Base-by-base conservation (phyloP, 1,140 invertebrate genomes). In the Dinoponera quadriceps region DNA sequence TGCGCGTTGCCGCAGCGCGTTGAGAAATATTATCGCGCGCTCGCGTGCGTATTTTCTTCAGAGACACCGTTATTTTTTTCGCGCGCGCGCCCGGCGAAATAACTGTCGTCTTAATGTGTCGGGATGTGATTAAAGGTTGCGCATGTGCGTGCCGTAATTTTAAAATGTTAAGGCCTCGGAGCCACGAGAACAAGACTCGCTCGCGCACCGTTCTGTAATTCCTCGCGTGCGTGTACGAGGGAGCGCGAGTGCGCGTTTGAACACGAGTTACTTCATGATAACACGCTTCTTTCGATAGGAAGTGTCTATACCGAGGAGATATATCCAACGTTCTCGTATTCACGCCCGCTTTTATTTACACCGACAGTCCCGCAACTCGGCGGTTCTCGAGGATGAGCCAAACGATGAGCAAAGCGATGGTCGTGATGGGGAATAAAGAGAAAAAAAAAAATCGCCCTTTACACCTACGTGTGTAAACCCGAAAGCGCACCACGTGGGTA, bases 101-200 rank as follows among this genome's bases (percentile, higher is more conserved):
- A 80, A 80, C 75, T 80, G 75, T 80, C 75, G 69, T 80, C 65
- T 80, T 80, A 80, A 80, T 80, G 75, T 29, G 75, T 59, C 75
- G 65, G 75, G 51, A 14, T 20, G n/a, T 65, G 49, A 80, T 80
- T 80, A 80, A 80, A 80, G 75, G 65, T 68, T 71, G 65, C 75
- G 63, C 49, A 69, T 78, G 62, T 68, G 74, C 63, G 49, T 44
- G 51, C 22, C 9, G 63, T 7, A 65, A 80, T 80, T 80, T 80
- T 80, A 18, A 69, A 44, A 71, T 55, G 33, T 69, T 44, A n/a
- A 33, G 16, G 65, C 5, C 18, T 7, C 33, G 38, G n/a, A 54
- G 38, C 54, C 14, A n/a, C 22, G 55, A 16, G 22, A 22, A 68
- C 57, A 69, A 44, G 57, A 60, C 44, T 0, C 59, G 18, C 33